phyloP scores from a whole-genome alignment of 2,797 vertebrate species.

The Lutjanus campechanus region DNA sequence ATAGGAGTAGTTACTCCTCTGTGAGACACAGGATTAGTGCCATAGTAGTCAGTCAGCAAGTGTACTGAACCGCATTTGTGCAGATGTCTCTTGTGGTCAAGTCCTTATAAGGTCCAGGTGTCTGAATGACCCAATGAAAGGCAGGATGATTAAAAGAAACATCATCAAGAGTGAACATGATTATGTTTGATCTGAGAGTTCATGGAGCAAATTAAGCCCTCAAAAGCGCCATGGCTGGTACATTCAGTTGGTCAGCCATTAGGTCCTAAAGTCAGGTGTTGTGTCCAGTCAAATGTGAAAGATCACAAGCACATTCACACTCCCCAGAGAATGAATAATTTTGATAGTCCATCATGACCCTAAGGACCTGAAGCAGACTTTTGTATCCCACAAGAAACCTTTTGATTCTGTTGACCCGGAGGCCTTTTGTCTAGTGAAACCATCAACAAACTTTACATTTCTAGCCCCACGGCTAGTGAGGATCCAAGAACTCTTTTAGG shows the following conservation, averaged over 20 bases:
- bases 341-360: neutral
- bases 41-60: conserved; percentile 29
- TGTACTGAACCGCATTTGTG: neutral
- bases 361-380: too few species aligned
- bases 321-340: neutral
- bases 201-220: neutral
- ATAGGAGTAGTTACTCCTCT: conserved; percentile 60
- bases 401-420: neutral
- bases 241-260: neutral
- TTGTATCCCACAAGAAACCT: neutral
- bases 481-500: neutral
- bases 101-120: neutral
- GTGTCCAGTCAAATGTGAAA: neutral
- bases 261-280: neutral
- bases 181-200: neutral
- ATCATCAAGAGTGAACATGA: neutral
- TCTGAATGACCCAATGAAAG: conserved; percentile 21
- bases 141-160: neutral
- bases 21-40: conserved; percentile 61
- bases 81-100: conserved; percentile 1
- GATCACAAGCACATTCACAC: neutral
- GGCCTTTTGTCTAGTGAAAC: neutral
- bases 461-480: neutral
- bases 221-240: neutral
- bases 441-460: neutral